A percentile compares a stretch with the other conserved stretches of the same genome.
Evolutionary conservation across 1,140 invertebrate species (phyloP).

Genomic region (Drosophila obscura): DNA sequence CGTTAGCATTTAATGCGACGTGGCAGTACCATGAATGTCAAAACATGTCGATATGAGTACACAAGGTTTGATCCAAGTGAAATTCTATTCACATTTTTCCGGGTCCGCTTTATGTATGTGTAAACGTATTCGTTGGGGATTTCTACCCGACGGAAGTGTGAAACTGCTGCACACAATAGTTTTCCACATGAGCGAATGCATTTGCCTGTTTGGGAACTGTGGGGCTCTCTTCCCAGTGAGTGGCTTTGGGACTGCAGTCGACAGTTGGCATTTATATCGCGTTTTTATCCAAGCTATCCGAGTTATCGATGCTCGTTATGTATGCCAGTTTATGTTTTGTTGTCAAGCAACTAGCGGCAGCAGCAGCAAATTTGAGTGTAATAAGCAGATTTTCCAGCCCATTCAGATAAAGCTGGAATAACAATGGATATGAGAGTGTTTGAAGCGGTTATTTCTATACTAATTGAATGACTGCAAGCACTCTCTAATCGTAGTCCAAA

Average conservation of each 20-base stretch:
- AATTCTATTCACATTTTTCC: constrained; percentile 9
- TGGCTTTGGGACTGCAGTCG: constrained; percentile 36
- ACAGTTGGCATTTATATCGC: constrained; percentile 36
- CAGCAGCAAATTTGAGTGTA: constrained; percentile 1
- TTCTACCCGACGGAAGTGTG: constrained; percentile 21
- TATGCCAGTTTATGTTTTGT: constrained; percentile 58
- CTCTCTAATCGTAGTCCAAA: no score
- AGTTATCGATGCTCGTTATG: constrained; percentile 50
- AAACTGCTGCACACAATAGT: constrained; percentile 68
- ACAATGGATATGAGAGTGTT: no score
- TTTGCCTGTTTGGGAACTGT: background rate
- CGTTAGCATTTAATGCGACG: constrained; percentile 39
- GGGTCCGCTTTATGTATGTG: background rate
- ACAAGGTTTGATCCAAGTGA: constrained; percentile 5
- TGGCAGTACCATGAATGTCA: constrained; percentile 70
- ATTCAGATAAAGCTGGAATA: no score
- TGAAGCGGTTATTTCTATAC: no score
- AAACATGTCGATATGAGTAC: constrained; percentile 56
- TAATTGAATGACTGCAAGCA: no score
- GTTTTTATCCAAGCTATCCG: constrained; percentile 20
- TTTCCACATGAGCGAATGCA: constrained; percentile 61
- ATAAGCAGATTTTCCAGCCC: constrained; percentile 9
- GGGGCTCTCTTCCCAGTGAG: background rate
- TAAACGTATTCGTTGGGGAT: background rate
- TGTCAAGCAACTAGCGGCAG: constrained; percentile 23